A percentile compares a stretch with the other conserved stretches of the same genome.
Conservation (phyloP, 2,888 invertebrate genomes). For the Perdita meconis region DNA sequence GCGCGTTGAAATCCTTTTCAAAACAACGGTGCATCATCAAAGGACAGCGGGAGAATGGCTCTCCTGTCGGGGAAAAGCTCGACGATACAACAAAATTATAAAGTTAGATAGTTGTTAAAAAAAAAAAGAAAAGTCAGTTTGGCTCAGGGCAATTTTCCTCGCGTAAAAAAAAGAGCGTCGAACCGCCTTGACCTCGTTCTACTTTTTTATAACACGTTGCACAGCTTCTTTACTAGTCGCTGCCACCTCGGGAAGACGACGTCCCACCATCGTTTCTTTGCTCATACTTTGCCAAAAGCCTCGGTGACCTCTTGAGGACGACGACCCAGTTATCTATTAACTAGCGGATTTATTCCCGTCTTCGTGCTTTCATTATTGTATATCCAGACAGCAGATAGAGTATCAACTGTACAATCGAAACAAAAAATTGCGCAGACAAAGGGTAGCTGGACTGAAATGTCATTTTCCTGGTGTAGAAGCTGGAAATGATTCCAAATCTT, state of each 20-base stretch:
- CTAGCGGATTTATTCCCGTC: slow-evolving; percentile 54
- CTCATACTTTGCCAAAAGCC: slow-evolving; percentile 53
- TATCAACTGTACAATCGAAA: not conserved
- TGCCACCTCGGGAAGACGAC: slow-evolving; percentile 32
- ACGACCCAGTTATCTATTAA: slow-evolving; percentile 67
- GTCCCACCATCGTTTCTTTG: slow-evolving; percentile 41
- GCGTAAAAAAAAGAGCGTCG: slow-evolving; percentile 51
- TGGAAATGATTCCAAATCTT: no score
- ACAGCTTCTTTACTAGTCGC: slow-evolving; percentile 49
- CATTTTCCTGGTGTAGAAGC: not conserved
- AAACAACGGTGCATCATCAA: not conserved
- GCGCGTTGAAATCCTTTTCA: no score
- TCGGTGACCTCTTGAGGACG: slow-evolving; percentile 50
- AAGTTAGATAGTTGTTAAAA: slow-evolving; percentile 23
- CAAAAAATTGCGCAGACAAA: not conserved
- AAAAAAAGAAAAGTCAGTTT: slow-evolving; percentile 13
- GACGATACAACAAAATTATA: slow-evolving; percentile 31
- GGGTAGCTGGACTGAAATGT: not conserved
- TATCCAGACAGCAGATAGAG: not conserved
- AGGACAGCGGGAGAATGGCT: not conserved
- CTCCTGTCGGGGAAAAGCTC: not conserved
- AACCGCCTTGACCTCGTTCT: slow-evolving; percentile 66
- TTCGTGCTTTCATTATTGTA: slow-evolving; percentile 28
- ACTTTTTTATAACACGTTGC: slow-evolving; percentile 60
- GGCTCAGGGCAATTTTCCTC: slow-evolving; percentile 51